A percentile compares a stretch with the other conserved stretches of the same genome.
Evolutionary conservation across 2,888 invertebrate species (phyloP).

Genomic region (Gastracanthus pulcherrimus): DNA sequence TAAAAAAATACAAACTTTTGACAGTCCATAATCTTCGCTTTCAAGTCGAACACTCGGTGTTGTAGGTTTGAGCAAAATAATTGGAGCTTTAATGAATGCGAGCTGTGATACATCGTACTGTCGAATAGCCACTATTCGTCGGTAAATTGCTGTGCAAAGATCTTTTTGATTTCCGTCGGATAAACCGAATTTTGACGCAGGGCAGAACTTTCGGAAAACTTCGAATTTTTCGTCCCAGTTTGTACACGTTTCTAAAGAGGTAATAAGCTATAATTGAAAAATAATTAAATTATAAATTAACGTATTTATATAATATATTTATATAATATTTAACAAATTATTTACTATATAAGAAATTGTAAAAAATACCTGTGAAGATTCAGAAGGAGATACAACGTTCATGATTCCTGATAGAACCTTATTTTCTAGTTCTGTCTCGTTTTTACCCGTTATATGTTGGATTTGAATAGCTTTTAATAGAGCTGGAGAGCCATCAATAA

Average conservation of each 20-base stretch:
- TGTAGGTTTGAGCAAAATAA: slow-evolving; percentile 84
- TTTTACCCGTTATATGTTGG: slow-evolving; percentile 77
- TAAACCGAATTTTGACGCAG: slow-evolving; percentile 57
- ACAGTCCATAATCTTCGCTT: neutral
- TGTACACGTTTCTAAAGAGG: slow-evolving; percentile 74
- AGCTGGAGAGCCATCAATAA: slow-evolving; percentile 91
- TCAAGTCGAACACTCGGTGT: neutral
- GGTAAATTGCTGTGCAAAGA: slow-evolving; percentile 77
- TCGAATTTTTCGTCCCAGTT: slow-evolving; percentile 81
- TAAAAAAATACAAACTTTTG: neutral
- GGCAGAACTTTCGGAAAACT: slow-evolving; percentile 76
- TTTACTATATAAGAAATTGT: neutral
- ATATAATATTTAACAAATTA: neutral
- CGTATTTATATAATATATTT: neutral
- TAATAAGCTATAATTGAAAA: slow-evolving; percentile 60
- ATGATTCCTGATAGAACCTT: slow-evolving; percentile 80
- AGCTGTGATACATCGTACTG: slow-evolving; percentile 77
- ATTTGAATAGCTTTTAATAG: slow-evolving; percentile 81
- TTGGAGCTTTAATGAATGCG: slow-evolving; percentile 80
- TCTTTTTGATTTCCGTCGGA: slow-evolving; percentile 73
- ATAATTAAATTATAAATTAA: neutral
- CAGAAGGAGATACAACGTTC: slow-evolving; percentile 78
- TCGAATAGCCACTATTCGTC: slow-evolving; percentile 80
- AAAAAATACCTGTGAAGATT: slow-evolving; percentile 73
- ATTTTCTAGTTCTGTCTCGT: slow-evolving; percentile 80